phyloP scores from a whole-genome alignment of 1,140 invertebrate species.

The Adoxophyes honmai region DNA sequence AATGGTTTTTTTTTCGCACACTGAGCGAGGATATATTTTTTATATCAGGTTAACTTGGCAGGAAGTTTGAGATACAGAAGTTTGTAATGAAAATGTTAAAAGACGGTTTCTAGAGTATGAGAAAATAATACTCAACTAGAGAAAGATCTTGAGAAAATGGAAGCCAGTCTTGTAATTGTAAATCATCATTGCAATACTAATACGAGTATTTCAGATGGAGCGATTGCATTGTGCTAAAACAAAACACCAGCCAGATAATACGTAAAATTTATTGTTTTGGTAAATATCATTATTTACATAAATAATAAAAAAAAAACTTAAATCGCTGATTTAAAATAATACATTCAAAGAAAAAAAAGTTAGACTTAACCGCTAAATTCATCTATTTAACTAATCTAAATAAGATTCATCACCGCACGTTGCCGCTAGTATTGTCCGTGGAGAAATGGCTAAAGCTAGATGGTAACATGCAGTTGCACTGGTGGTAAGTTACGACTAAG shows the following conservation, averaged over 20 bases:
- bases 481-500: background rate
- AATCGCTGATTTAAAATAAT: constrained; percentile 4
- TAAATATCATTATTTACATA: constrained; percentile 14
- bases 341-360: constrained; percentile 13
- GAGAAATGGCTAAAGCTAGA: background rate
- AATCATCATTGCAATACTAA: too few relatives aligned
- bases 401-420: constrained; percentile 14
- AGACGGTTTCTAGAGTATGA: too few relatives aligned
- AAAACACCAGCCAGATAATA: constrained; percentile 6
- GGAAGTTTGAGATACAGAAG: too few relatives aligned
- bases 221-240: too few relatives aligned
- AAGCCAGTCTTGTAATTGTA: too few relatives aligned
- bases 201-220: too few relatives aligned
- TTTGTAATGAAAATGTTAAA: too few relatives aligned
- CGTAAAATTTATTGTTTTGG: constrained; percentile 10
- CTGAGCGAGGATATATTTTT: too few relatives aligned
- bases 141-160: too few relatives aligned
- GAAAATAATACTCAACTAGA: too few relatives aligned
- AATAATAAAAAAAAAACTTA: constrained; percentile 7
- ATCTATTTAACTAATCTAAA: constrained; percentile 14
- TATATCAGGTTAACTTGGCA: too few relatives aligned
- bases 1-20: too few relatives aligned
- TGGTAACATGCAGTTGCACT: background rate
- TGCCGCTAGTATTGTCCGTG: background rate
- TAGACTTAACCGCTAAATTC: constrained; percentile 6